These are phyloP conservation scores for Acipenser oxyrinchus DNA, from an alignment of 2,797 vertebrate genomes.

Conservation along the genomic window DNA sequence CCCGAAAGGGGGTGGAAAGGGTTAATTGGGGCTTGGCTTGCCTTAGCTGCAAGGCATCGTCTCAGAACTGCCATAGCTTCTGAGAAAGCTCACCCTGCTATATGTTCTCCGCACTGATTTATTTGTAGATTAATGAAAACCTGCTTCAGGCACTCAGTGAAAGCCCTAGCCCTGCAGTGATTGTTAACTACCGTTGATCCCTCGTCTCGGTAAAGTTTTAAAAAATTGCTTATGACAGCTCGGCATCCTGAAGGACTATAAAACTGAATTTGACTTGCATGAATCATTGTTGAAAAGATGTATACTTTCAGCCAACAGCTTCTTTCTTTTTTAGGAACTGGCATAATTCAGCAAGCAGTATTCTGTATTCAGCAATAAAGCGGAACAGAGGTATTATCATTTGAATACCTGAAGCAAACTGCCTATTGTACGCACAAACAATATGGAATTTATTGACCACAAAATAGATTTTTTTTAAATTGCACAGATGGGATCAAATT, in stretches of 20 bases:
- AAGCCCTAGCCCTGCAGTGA: neutral
- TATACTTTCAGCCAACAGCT: neutral
- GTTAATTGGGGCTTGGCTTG: neutral
- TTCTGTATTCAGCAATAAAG: conserved; percentile 11
- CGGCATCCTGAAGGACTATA: neutral
- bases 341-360: neutral
- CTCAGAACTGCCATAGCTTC: neutral
- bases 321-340: neutral
- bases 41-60: neutral
- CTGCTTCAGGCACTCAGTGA: neutral
- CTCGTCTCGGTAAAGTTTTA: neutral
- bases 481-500: neutral
- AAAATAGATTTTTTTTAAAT: neutral
- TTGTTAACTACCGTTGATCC: conserved; percentile 7
- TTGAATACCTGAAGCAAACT: conserved; percentile 7
- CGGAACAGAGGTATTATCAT: neutral
- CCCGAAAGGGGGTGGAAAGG: neutral
- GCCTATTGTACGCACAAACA: neutral
- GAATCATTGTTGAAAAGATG: conserved; percentile 3
- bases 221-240: conserved; percentile 5
- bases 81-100: neutral
- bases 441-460: neutral
- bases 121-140: conserved; percentile 8
- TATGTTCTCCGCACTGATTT: conserved; percentile 1
- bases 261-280: conserved; percentile 5